Conservation (phyloP, 2,797 vertebrate species). For the Cynopterus sphinx region DNA sequence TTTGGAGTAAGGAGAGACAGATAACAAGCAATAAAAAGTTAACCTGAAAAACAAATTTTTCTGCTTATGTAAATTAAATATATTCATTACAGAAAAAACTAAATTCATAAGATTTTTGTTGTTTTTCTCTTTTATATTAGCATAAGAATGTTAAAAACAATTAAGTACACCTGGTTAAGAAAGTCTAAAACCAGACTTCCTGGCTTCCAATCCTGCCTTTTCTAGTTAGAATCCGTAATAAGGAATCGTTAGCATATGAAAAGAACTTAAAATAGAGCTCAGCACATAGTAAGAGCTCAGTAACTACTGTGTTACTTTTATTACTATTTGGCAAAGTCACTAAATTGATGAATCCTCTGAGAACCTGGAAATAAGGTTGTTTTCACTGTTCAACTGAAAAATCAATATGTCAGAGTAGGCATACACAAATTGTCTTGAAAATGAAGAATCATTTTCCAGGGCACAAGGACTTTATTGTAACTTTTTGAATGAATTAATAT, state of each 20-base stretch:
- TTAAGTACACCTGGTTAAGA: not conserved
- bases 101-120: not conserved
- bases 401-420: not conserved
- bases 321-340: not conserved
- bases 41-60: not conserved
- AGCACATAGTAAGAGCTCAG: not conserved
- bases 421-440: not conserved
- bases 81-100: not conserved
- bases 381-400: constrained; percentile 33
- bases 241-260: not conserved
- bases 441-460: not conserved
- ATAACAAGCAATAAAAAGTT: not conserved
- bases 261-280: not conserved
- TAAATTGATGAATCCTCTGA: not conserved
- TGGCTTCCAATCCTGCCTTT: not conserved
- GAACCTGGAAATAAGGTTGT: constrained; percentile 29
- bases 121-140: not conserved
- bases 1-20: not conserved
- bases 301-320: not conserved
- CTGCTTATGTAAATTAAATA: not conserved
- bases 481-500: not conserved
- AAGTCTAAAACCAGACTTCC: not conserved
- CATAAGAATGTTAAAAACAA: not conserved
- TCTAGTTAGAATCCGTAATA: not conserved
- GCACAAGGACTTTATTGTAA: not conserved